Conservation (phyloP, 2,113 vertebrate genomes). For the Misgurnus anguillicaudatus region DNA sequence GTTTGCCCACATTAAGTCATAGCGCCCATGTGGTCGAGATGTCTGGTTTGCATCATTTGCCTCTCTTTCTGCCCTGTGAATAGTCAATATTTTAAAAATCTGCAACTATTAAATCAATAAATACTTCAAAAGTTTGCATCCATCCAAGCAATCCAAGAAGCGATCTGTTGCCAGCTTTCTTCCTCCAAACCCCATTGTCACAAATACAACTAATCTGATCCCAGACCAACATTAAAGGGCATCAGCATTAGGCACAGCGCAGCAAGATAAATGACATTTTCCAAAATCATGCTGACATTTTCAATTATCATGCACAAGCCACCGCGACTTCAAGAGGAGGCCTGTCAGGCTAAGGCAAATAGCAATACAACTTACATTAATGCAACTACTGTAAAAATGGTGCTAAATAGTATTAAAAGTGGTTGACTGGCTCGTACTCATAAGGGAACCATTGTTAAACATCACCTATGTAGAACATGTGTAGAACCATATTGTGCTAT, state of each 20-base stretch:
- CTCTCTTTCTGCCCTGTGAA: no score
- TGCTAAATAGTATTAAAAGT: no score
- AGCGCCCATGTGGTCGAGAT: background rate
- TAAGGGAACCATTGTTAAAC: no score
- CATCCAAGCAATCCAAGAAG: conserved; percentile 43
- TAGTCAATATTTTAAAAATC: no score
- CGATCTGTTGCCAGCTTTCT: conserved; percentile 31
- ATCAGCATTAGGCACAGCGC: conserved; percentile 48
- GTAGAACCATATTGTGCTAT: no score
- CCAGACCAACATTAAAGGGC: conserved; percentile 28
- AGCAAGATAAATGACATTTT: conserved; percentile 79
- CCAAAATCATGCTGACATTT: conserved; percentile 78
- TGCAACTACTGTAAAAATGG: no score
- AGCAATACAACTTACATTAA: conserved; percentile 65
- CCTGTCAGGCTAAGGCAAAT: conserved; percentile 79
- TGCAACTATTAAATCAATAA: background rate
- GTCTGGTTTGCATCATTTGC: background rate
- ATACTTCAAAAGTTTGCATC: conserved; percentile 56
- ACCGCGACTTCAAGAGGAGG: conserved; percentile 71
- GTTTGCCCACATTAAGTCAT: background rate
- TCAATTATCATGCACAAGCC: conserved; percentile 78
- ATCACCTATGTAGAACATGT: no score
- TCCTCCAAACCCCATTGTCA: conserved; percentile 32
- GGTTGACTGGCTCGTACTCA: no score
- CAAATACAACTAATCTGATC: conserved; percentile 26